Base-by-base conservation (phyloP, 2,888 invertebrate species). In the Drosophila quinaria region DNA sequence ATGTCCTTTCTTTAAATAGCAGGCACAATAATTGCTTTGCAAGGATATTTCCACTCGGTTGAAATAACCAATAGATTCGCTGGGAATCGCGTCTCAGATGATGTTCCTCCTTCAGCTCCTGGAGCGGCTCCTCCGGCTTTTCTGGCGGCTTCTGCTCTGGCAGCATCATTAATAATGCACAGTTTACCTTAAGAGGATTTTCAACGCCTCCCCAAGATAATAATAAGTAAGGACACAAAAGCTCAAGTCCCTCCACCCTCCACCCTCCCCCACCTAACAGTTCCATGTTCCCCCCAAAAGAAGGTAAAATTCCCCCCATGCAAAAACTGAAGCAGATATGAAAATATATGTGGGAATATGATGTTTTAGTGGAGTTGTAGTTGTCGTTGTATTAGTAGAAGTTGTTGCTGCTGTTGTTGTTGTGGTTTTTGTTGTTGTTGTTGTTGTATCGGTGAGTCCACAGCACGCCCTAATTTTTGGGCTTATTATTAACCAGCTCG, bases 401-500 rank as follows among this genome's bases (percentile, higher is more conserved):
- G 35, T 46, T 50, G 29, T 29, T 42, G 49, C 10, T 17, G 13
- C 51, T 44, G 44, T 31, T 35, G 49, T 25, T 60, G n/a, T 15
- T 35, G 37, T 29, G 49, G 39, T 22, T 62, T 58, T 39, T 56
- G 59, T 19, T 50, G 49, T 15, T 71, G 58, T 52, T 72, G 44
- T 60, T 70, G 65, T 67, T 63, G 60, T 64, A 74, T 78, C 35
- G 77, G 67, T 67, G 70, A 74, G 77, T 74, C 59, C 74, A 42
- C 70, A 74, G 79, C 80, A 88, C 89, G 90, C 90, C 89, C 89
- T 84, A 79, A 87, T 81, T 87, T 85, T 79, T 79, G 73, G 74
- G 80, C 84, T 81, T 90, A 84, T 84, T 80, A 90, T 90, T 89
- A 90, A 90, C 90, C 86, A 83, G 84, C 88, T 90, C 82, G 75